These are phyloP conservation scores for Caenorhabditis sp. DNA, from an alignment of 2,888 invertebrate species.

Conservation along the genomic window DNA sequence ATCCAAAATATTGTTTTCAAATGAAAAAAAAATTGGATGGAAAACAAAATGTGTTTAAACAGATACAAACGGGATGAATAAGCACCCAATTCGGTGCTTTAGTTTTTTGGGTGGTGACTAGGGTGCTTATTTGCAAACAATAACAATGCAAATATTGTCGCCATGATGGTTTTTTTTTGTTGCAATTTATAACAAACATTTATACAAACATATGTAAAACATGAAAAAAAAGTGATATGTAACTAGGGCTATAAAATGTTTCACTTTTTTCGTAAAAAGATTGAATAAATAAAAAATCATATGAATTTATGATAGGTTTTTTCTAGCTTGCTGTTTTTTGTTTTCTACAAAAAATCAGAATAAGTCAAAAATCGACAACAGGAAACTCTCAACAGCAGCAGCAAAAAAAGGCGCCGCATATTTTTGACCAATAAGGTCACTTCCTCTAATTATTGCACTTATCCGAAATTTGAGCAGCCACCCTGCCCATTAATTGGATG, in stretches of 20 bases:
- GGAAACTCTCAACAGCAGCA: background rate
- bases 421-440: background rate
- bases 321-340: too few relatives aligned
- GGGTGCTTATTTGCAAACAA: too few relatives aligned
- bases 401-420: background rate
- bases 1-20: too few relatives aligned
- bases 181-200: background rate
- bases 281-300: background rate
- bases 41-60: too few relatives aligned
- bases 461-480: slow-evolving; percentile 33
- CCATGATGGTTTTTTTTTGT: too few relatives aligned
- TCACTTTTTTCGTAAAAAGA: background rate
- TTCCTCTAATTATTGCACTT: slow-evolving; percentile 33
- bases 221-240: background rate
- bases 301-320: background rate
- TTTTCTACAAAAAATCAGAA: too few relatives aligned
- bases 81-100: too few relatives aligned
- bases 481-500: background rate
- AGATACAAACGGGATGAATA: too few relatives aligned
- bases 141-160: too few relatives aligned
- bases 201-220: background rate
- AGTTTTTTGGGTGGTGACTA: too few relatives aligned
- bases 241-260: background rate
- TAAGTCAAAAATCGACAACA: too few relatives aligned
- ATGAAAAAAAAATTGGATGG: too few relatives aligned